Percentiles rank a stretch among this genome's conserved stretches.
Conservation (phyloP, 1,140 invertebrate species). For the Drosophila eugracilis region DNA sequence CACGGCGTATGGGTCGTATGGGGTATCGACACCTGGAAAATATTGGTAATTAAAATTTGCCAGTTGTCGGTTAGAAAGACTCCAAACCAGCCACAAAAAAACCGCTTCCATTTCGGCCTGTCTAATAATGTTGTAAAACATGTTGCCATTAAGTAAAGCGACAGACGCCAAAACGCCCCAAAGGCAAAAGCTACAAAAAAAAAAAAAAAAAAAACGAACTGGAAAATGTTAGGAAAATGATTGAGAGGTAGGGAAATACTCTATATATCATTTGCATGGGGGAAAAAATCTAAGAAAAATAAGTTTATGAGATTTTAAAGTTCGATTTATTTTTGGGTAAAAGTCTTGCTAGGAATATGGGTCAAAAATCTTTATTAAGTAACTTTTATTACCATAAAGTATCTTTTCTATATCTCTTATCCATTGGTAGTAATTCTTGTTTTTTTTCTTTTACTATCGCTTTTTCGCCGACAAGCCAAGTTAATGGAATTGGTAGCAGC, state of each 20-base stretch:
- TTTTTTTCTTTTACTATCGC: conserved; percentile 6
- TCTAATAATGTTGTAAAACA: conserved; percentile 82
- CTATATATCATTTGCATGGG: conserved; percentile 20
- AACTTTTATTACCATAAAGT: no score
- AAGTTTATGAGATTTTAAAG: neutral
- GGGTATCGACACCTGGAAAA: conserved; percentile 73
- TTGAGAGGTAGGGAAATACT: conserved; percentile 26
- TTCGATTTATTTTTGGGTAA: neutral
- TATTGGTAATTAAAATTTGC: conserved; percentile 79
- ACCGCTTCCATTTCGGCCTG: conserved; percentile 42
- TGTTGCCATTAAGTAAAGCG: conserved; percentile 71
- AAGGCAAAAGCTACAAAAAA: conserved; percentile 34
- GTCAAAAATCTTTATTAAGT: no score
- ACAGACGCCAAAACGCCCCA: conserved; percentile 63
- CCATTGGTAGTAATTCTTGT: conserved; percentile 5
- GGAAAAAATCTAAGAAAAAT: conserved; percentile 1
- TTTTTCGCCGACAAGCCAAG: conserved; percentile 41
- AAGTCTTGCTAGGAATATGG: no score
- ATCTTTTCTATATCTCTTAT: neutral
- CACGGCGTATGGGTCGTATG: conserved; percentile 60
- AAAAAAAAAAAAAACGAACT: conserved; percentile 13
- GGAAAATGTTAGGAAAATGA: no score
- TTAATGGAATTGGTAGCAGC: conserved; percentile 72
- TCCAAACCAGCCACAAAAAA: no score
- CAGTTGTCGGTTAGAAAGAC: conserved; percentile 45